Evolutionary conservation across 2,888 invertebrate genomes (phyloP), one percentile per base, ranked within the genome.

Genomic region (Tolmerus cingulatus): DNA sequence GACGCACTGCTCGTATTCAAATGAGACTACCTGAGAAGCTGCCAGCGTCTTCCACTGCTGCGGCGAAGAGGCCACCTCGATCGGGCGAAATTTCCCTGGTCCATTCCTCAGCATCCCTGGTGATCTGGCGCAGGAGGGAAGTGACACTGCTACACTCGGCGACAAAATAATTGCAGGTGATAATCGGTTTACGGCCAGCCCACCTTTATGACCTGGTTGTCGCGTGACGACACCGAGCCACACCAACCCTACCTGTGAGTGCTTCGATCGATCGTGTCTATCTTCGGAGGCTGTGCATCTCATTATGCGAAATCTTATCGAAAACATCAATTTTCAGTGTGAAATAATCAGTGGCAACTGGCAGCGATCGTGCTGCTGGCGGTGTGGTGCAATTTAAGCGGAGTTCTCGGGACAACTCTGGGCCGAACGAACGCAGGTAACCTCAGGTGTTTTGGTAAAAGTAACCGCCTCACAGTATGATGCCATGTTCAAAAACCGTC

Each of bases 391-490:
- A 66, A 89, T 86, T 88, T 86, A 76, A 85, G 82, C 82, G 87
- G 57, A 51, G 14, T 74, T 78, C 78, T 40, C 89, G 90, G 90
- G 88, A 88, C 86, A 85, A 86, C 85, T 46, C 7, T 23, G 81
- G 46, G 23, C 34, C 81, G 78, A 82, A 87, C 43, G 43, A 46
- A 46, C 43, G 89, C 87, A 87, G 74, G 57, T 30, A 86, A 87
- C 74, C 87, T 87, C 85, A 82, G 88, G 88, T 89, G 87, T 88
- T 51, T 16, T 55, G 86, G 86, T 88, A 86, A 86, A 79, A 87
- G 85, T 88, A 89, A 89, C 88, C 92, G 92, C 92, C 91, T 90
- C 92, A 91, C 92, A 92, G 92, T 92, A 91, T 92, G 92, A 91
- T 92, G 92, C 92, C 92, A 89, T 89, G 90, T 89, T 90, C 40